These are phyloP conservation scores for Thalpophila matura DNA, from an alignment of 2,888 invertebrate genomes.

Conservation along the genomic window DNA sequence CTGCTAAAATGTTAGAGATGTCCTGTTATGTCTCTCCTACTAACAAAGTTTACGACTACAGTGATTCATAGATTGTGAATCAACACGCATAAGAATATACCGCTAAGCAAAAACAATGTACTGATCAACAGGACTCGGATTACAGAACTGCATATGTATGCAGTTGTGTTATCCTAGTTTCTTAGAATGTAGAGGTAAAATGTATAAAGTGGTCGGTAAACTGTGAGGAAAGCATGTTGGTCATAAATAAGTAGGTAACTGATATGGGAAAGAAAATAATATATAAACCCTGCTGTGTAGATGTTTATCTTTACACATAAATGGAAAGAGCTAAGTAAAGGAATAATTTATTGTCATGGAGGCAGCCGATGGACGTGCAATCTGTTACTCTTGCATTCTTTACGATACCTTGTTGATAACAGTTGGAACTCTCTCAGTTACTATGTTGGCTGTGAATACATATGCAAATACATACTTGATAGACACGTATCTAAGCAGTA, in stretches of 20 bases:
- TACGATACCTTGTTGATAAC: constrained; percentile 23
- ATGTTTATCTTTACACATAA: constrained; percentile 38
- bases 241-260: constrained; percentile 29
- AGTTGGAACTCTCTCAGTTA: constrained; percentile 15
- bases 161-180: constrained; percentile 46
- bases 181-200: constrained; percentile 45
- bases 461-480: constrained; percentile 17
- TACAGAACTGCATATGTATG: constrained; percentile 55
- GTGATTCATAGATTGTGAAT: constrained; percentile 63
- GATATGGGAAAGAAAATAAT: constrained; percentile 32
- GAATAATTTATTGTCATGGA: constrained; percentile 30
- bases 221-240: constrained; percentile 26
- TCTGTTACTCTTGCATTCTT: constrained; percentile 33
- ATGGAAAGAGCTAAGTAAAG: constrained; percentile 22
- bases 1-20: constrained; percentile 49
- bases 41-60: constrained; percentile 39
- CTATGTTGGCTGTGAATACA: not conserved
- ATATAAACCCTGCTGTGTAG: constrained; percentile 2
- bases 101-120: constrained; percentile 57
- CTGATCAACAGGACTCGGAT: constrained; percentile 48
- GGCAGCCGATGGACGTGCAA: constrained; percentile 15
- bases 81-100: constrained; percentile 60
- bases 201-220: constrained; percentile 19
- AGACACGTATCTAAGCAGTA: constrained; percentile 8
- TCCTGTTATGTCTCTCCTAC: constrained; percentile 46